Evolutionary conservation across 2,113 vertebrate species (phyloP).

Genomic region (Elephas maximus): DNA sequence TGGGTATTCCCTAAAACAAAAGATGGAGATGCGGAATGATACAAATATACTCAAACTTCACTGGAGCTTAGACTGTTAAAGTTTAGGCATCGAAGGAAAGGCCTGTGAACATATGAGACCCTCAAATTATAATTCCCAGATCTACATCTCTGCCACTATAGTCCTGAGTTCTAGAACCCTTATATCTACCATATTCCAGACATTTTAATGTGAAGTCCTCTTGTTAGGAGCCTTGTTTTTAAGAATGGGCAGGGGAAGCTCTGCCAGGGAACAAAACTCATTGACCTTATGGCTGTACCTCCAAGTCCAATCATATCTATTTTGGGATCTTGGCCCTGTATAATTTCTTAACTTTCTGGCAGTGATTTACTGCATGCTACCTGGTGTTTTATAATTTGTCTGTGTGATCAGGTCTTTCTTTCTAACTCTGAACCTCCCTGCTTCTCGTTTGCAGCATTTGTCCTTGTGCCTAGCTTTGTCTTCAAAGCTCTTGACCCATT

Average conservation of each 20-base stretch:
- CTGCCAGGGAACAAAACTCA: background rate
- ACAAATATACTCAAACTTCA: background rate
- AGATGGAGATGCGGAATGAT: background rate
- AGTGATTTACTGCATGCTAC: background rate
- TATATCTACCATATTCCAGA: background rate
- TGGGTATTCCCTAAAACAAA: background rate
- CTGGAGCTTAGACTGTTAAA: background rate
- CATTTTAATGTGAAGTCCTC: background rate
- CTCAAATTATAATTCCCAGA: background rate
- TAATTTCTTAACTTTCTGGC: background rate
- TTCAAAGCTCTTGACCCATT: background rate
- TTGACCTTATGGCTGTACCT: background rate
- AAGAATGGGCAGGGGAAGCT: background rate
- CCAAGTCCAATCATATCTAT: background rate
- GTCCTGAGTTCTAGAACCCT: background rate
- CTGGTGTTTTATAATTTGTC: background rate
- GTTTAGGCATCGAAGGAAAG: background rate
- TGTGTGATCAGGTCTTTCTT: background rate
- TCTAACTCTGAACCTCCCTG: background rate
- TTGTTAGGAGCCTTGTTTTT: conserved; percentile 14
- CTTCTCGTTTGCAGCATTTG: background rate
- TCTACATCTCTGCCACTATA: background rate
- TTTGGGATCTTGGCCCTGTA: background rate
- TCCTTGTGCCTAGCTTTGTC: background rate
- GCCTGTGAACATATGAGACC: background rate